Percentiles rank a stretch among this genome's conserved stretches.
Conservation (phyloP, 2,113 vertebrate genomes). For the Halcyon malimbica region DNA sequence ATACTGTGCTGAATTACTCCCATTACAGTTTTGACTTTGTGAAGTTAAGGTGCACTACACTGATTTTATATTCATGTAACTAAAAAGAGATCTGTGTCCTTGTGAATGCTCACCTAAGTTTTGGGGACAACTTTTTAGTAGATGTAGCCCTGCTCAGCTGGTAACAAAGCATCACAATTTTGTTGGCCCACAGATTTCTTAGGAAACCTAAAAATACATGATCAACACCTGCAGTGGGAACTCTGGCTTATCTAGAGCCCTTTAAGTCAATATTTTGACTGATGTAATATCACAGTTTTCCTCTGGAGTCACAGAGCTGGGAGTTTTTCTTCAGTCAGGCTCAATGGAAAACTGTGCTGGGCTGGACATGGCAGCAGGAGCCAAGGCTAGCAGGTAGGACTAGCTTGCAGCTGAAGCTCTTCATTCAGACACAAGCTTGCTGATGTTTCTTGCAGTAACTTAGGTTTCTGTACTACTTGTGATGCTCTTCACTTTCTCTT, state of each 20-base stretch:
- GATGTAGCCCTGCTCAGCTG: background rate
- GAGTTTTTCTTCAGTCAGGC: background rate
- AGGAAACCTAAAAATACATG: background rate
- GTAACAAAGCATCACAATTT: background rate
- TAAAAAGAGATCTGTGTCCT: background rate
- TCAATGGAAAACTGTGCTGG: background rate
- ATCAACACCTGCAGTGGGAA: background rate
- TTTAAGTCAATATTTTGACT: background rate
- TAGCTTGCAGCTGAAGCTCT: background rate
- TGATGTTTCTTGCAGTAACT: background rate
- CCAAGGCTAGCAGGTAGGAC: background rate
- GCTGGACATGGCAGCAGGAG: background rate
- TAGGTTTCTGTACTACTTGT: background rate
- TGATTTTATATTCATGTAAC: background rate
- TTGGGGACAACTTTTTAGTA: background rate
- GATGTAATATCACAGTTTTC: background rate
- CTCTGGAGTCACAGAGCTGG: background rate
- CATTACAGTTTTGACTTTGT: accelerated
- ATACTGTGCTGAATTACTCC: background rate
- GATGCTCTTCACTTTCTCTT: background rate
- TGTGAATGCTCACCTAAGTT: background rate
- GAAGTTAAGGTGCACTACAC: background rate
- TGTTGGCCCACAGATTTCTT: background rate
- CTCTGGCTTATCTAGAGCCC: background rate
- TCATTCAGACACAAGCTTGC: background rate